phyloP scores from a whole-genome alignment of 2,113 vertebrate species.

The Tetrax tetrax region DNA sequence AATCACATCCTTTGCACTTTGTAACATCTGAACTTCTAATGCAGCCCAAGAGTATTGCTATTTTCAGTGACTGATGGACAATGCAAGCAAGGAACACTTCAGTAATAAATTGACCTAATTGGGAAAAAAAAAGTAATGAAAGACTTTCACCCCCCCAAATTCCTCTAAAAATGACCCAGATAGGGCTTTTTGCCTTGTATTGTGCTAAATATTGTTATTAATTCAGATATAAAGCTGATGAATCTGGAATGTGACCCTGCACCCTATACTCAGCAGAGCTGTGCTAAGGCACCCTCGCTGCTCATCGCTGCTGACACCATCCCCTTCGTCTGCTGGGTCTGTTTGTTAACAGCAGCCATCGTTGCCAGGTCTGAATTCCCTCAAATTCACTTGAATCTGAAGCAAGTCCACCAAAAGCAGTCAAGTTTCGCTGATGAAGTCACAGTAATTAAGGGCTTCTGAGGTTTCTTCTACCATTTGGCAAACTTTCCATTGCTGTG shows the following conservation, averaged over 20 bases:
- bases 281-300: accelerated
- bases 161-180: neutral
- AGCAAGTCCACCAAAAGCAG: neutral
- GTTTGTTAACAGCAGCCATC: neutral
- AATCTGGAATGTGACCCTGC: neutral
- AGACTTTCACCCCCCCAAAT: neutral
- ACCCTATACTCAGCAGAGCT: neutral
- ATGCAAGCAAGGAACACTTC: neutral
- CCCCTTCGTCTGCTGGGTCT: neutral
- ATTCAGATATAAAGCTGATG: neutral
- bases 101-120: neutral
- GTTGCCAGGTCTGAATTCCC: neutral
- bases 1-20: neutral
- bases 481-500: neutral
- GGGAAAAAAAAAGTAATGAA: neutral
- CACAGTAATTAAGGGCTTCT: constrained; percentile 23
- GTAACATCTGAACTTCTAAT: neutral
- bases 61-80: neutral
- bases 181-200: neutral
- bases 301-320: neutral
- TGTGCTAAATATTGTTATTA: neutral
- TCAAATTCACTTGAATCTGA: neutral
- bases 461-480: constrained; percentile 2
- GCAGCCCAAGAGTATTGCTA: neutral
- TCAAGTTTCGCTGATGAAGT: constrained; percentile 12